These are phyloP conservation scores for Drosophila rubida DNA, from an alignment of 2,888 invertebrate species.

Conservation along the genomic window DNA sequence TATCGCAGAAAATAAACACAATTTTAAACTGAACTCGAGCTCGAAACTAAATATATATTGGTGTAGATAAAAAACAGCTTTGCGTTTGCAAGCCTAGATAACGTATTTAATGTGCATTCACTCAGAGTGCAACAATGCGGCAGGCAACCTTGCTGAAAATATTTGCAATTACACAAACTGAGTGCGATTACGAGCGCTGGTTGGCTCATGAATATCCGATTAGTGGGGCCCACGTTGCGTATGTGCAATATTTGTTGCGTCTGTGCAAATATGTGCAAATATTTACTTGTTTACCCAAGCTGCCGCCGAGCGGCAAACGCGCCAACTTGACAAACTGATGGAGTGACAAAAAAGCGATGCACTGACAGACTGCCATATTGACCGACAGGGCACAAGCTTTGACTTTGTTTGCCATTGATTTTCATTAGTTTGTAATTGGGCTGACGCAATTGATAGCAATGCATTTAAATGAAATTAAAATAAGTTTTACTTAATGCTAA, in stretches of 20 bases:
- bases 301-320: conserved; percentile 15
- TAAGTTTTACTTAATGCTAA: conserved; percentile 15
- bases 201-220: conserved; percentile 11
- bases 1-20: conserved; percentile 17
- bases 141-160: neutral
- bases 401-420: conserved; percentile 44
- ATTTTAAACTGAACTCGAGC: conserved; percentile 8
- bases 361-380: conserved; percentile 19
- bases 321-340: conserved; percentile 9
- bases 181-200: neutral
- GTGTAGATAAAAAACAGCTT: neutral
- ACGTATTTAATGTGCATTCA: conserved; percentile 3
- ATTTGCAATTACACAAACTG: conserved; percentile 24
- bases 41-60: neutral
- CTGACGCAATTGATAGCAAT: conserved; percentile 45
- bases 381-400: conserved; percentile 13
- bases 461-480: conserved; percentile 50
- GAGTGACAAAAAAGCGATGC: conserved; percentile 11
- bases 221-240: conserved; percentile 39
- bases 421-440: conserved; percentile 36
- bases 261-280: conserved; percentile 56
- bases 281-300: conserved; percentile 51
- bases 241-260: conserved; percentile 51
- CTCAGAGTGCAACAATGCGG: neutral
- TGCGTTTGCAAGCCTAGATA: neutral